These are phyloP conservation scores for Neolamprologus hecqui DNA, from an alignment of 2,113 vertebrate species.

Conservation along the genomic window DNA sequence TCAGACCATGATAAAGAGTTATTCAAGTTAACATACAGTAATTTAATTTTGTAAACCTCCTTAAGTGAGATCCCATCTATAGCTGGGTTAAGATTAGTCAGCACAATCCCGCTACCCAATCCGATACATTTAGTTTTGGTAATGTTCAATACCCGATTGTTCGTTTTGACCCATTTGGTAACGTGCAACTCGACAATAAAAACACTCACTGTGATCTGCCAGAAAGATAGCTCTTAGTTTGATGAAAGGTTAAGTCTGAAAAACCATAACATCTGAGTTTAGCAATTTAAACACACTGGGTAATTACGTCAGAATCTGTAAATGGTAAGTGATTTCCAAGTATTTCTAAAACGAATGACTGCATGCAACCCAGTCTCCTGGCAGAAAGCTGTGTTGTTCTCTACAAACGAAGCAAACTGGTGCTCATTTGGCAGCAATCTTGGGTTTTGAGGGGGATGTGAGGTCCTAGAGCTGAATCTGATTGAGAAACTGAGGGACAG, in stretches of 20 bases:
- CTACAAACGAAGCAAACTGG: not conserved
- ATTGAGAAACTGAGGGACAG: not conserved
- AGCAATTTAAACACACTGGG: not conserved
- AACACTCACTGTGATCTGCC: not conserved
- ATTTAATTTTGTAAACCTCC: not conserved
- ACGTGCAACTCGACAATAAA: not conserved
- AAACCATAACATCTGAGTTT: not conserved
- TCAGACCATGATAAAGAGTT: accelerated
- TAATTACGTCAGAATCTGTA: not conserved
- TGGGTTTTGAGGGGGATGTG: accelerated
- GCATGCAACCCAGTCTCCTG: not conserved
- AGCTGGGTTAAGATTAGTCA: not conserved
- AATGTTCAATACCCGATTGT: not conserved
- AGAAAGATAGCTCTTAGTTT: no score
- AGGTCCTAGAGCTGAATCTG: not conserved
- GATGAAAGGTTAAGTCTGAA: no score
- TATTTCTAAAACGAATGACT: not conserved
- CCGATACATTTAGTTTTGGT: not conserved
- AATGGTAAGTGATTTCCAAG: accelerated
- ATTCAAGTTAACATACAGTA: not conserved
- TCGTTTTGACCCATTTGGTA: not conserved
- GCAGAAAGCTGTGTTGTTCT: not conserved
- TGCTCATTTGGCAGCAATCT: not conserved
- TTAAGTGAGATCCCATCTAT: not conserved
- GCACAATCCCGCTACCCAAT: accelerated